These are phyloP conservation scores for Megaceryle torquata DNA, from an alignment of 2,113 vertebrate species.

Conservation along the genomic window DNA sequence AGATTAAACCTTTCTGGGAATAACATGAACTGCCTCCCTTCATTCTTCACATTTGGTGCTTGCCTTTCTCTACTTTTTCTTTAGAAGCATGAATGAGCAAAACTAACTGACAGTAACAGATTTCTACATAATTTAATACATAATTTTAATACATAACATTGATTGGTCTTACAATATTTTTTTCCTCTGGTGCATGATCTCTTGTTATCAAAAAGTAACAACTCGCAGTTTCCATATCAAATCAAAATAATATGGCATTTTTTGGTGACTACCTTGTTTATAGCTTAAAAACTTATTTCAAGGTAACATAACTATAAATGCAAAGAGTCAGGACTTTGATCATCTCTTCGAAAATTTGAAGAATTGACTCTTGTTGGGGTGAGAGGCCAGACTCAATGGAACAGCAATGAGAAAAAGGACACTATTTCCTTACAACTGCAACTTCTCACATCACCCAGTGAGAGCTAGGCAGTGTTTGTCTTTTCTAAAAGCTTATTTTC, in stretches of 20 bases:
- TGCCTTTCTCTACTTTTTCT: not conserved
- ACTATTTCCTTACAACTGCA: not conserved
- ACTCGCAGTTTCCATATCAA: not conserved
- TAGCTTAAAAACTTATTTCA: not conserved
- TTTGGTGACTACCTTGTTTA: not conserved
- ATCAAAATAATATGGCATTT: too few relatives aligned
- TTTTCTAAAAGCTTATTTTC: not conserved
- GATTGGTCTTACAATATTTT: not conserved
- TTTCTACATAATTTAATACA: not conserved
- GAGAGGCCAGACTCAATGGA: not conserved
- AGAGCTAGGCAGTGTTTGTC: not conserved
- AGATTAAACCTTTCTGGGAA: not conserved
- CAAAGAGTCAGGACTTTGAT: not conserved
- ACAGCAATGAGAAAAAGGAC: not conserved
- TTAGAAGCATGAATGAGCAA: not conserved
- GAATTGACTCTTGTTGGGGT: not conserved
- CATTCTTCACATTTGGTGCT: not conserved
- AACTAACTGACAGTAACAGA: not conserved
- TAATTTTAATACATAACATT: not conserved
- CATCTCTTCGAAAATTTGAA: not conserved
- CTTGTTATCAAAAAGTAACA: not conserved
- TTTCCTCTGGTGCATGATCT: not conserved
- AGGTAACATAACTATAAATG: not conserved
- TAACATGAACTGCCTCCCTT: not conserved
- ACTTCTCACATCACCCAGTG: not conserved